Base-by-base conservation (phyloP, 2,113 vertebrate genomes). In the Melanotaenia duboulayi region DNA sequence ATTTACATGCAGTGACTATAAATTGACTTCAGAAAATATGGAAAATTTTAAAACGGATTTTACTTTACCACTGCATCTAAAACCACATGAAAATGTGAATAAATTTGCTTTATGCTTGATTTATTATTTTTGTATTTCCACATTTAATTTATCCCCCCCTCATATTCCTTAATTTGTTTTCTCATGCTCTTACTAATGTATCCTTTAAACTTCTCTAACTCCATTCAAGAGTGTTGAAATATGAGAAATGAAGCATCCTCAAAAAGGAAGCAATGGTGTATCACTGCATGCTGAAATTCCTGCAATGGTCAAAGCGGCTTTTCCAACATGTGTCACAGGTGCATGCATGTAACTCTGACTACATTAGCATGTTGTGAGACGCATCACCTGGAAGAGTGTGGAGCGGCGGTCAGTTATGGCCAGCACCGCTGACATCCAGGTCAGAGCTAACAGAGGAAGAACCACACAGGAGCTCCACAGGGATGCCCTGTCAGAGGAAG, bases 351-450 rank as follows among this genome's bases (percentile, higher is more conserved):
- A 13, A 23, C 19, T 56, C n/a, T 6, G 19, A 12, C 11, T 20
- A 10, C 37, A 20, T 70, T 39, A 52, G 23, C 25, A 40, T 67
- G 46, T 57, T 39, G 46, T 74, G 51, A 52, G 69, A 76, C 2
- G 13, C 4, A 13, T 87, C 90, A 97, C 95, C 94, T 97, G 96
- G 92, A 97, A 97, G 76, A 97, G 94, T 57, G 95, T 96, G 83
- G 96, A 99, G 92, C 96, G 96, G 37, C 97, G 96, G 90, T 99
- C 97, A 3, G 97, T 99, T 94, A 99, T 99, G 92, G 98, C 98
- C 84, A 99, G 92, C 88, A 99, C 97, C 0, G 98, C 98, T 61
- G 97, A 99, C 98, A 99, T 99, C 98, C 98, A 99, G 82, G 98
- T 99, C 87, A 99, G 96, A 0, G 98, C 98, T 89, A 99, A 94